These are phyloP conservation scores for Pangasius djambal DNA, from an alignment of 2,797 vertebrate species.

Conservation along the genomic window DNA sequence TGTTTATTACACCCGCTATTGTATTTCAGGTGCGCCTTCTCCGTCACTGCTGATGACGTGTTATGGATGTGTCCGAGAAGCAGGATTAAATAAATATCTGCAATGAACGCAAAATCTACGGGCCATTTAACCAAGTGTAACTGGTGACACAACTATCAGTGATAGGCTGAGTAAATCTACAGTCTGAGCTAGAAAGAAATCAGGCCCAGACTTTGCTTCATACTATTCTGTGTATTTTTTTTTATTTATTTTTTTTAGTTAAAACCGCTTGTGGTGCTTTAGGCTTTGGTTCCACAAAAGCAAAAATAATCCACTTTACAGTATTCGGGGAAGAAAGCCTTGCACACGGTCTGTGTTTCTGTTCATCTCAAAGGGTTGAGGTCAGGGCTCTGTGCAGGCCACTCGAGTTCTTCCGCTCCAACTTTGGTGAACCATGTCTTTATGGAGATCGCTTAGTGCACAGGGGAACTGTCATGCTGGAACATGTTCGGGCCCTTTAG, in stretches of 20 bases:
- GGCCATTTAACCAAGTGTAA: background rate
- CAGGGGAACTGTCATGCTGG: background rate
- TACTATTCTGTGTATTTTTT: background rate
- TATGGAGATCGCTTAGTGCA: background rate
- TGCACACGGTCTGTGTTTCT: background rate
- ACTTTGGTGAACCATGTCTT: background rate
- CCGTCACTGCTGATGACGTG: background rate
- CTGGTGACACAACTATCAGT: background rate
- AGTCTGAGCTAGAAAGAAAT: background rate
- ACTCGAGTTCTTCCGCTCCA: background rate
- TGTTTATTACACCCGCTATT: background rate
- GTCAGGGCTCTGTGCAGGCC: background rate
- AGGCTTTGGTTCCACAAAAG: background rate
- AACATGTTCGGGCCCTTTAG: background rate
- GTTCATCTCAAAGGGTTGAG: background rate
- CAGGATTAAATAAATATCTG: background rate
- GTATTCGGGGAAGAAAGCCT: background rate
- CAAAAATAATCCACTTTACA: constrained; percentile 4
- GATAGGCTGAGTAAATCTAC: background rate
- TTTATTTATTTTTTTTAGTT: background rate
- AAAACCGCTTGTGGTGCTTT: background rate
- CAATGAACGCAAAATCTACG: background rate
- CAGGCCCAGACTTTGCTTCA: background rate
- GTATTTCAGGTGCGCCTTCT: background rate
- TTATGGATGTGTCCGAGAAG: background rate